Evolutionary conservation across 1,140 invertebrate genomes (phyloP).

Genomic region (Habropoda laboriosa): DNA sequence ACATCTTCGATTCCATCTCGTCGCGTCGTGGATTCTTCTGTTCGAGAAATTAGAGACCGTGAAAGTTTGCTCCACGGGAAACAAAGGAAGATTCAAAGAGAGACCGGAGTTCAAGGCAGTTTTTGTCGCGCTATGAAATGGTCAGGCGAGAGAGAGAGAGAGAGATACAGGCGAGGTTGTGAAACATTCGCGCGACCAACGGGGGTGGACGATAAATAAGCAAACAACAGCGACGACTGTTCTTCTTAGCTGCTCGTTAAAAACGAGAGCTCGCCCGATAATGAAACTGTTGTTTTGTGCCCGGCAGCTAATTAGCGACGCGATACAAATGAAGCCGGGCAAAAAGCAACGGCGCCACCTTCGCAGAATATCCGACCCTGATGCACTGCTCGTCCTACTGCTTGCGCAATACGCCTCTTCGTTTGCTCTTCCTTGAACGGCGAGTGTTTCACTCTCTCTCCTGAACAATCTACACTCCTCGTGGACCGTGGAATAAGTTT

Average conservation of each 20-base stretch:
- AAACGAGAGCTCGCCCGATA: conserved; percentile 25
- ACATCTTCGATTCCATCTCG: background rate
- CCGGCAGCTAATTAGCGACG: conserved; percentile 32
- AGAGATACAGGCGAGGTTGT: no score
- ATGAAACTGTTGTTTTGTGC: conserved; percentile 33
- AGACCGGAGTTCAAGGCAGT: no score
- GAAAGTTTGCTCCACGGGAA: no score
- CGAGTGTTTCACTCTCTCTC: background rate
- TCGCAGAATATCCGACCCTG: background rate
- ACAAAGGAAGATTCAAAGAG: no score
- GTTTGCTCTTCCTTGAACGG: background rate
- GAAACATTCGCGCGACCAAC: conserved; percentile 20
- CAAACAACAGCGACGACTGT: background rate
- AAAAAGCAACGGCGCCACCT: conserved; percentile 11
- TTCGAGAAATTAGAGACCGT: no score
- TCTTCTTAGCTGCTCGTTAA: background rate
- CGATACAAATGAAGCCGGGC: conserved; percentile 3
- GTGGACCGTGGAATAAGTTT: no score
- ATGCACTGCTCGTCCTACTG: background rate
- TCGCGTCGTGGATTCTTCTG: no score
- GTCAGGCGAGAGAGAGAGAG: no score
- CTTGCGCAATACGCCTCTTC: background rate
- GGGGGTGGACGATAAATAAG: conserved; percentile 22
- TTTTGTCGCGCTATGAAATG: no score
- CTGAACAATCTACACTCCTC: no score